These are phyloP conservation scores for Bagarius yarrelli DNA, from an alignment of 2,113 vertebrate genomes.

Conservation along the genomic window DNA sequence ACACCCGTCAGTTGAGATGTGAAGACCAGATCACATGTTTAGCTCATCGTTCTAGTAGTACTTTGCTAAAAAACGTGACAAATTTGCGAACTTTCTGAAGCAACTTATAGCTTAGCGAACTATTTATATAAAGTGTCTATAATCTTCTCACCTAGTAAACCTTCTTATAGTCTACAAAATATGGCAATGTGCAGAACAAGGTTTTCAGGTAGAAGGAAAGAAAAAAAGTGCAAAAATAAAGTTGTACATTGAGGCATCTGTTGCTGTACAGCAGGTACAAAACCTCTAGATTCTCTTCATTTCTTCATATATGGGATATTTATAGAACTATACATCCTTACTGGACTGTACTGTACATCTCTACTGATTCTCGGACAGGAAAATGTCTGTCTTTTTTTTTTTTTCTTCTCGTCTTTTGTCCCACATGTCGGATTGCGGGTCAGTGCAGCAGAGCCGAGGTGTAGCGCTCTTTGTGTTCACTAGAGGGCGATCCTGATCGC, in stretches of 20 bases:
- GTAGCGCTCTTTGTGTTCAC: slow-evolving; percentile 83
- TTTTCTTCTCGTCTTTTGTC: neutral
- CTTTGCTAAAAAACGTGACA: neutral
- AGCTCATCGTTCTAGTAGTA: neutral
- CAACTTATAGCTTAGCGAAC: neutral
- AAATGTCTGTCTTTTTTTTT: slow-evolving; percentile 62
- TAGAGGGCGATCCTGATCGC: slow-evolving; percentile 80
- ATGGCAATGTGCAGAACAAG: neutral
- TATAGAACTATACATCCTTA: slow-evolving; percentile 55
- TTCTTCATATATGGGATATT: slow-evolving; percentile 57
- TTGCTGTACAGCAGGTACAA: slow-evolving; percentile 56
- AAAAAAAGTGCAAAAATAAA: slow-evolving; percentile 55
- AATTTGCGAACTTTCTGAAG: neutral
- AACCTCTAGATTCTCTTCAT: slow-evolving; percentile 47
- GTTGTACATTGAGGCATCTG: slow-evolving; percentile 62
- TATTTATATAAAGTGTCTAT: neutral
- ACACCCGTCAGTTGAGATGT: neutral
- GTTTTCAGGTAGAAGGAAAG: slow-evolving; percentile 14
- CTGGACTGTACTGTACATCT: slow-evolving; percentile 65
- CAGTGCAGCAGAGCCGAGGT: slow-evolving; percentile 85
- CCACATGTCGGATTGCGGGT: slow-evolving; percentile 60
- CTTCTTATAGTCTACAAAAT: neutral
- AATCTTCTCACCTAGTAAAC: neutral
- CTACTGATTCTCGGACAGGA: slow-evolving; percentile 61
- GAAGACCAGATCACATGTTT: neutral